phyloP scores from a whole-genome alignment of 1,140 invertebrate genomes.

The Brachionus manjavacas region DNA sequence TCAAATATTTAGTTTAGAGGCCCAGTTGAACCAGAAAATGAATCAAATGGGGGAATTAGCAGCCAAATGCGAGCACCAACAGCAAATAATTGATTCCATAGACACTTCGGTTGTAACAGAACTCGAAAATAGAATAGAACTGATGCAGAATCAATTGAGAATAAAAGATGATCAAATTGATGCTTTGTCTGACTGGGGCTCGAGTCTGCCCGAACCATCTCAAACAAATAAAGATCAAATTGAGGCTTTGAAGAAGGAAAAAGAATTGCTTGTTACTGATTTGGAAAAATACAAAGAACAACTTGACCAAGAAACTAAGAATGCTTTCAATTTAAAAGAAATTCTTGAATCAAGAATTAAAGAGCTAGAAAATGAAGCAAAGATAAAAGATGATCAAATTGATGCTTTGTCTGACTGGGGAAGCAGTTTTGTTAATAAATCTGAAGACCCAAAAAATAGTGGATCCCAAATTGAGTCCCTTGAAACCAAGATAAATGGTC shows the following conservation, averaged over 20 bases:
- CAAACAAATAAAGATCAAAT: background rate
- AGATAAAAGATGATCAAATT: background rate
- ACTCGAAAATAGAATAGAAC: background rate
- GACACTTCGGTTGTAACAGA: background rate
- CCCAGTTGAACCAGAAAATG: background rate
- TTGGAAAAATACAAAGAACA: background rate
- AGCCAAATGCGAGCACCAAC: background rate
- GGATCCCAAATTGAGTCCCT: background rate
- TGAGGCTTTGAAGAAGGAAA: background rate
- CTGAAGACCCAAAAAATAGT: background rate
- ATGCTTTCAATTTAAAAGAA: too few species aligned
- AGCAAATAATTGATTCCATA: background rate
- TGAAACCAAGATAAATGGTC: background rate
- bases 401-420: background rate
- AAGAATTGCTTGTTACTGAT: background rate
- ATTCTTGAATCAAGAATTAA: too few species aligned
- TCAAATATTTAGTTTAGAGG: conserved; percentile 12
- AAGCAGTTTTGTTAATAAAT: too few species aligned
- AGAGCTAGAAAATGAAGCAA: background rate
- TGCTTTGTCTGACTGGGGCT: background rate
- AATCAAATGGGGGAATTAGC: background rate
- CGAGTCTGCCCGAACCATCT: background rate
- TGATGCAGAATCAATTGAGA: background rate
- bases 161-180: background rate
- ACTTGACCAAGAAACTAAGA: background rate